Percentiles rank a stretch among this genome's conserved stretches.
These are phyloP conservation scores for Cirrhinus molitorella DNA, from an alignment of 2,797 vertebrate species.

Conservation along the genomic window DNA sequence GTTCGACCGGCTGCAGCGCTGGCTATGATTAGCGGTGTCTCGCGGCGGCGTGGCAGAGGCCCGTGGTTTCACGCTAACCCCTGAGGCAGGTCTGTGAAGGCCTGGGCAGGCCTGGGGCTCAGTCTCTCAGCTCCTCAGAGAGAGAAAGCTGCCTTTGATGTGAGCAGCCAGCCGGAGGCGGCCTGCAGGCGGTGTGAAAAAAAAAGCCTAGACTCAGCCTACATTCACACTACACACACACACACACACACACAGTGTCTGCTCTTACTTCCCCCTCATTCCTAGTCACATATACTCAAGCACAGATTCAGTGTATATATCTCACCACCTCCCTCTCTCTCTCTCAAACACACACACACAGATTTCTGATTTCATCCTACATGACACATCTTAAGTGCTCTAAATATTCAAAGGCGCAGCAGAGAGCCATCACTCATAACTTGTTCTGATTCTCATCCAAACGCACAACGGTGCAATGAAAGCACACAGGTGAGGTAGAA, in stretches of 20 bases:
- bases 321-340: slow-evolving; percentile 35
- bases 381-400: slow-evolving; percentile 52
- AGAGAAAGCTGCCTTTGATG: slow-evolving; percentile 79
- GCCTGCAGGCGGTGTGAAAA: slow-evolving; percentile 67
- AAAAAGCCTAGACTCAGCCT: slow-evolving; percentile 63
- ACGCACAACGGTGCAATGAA: background rate
- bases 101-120: slow-evolving; percentile 72
- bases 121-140: slow-evolving; percentile 78
- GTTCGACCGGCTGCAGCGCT: slow-evolving; percentile 60
- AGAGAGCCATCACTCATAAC: slow-evolving; percentile 24
- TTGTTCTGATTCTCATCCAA: slow-evolving; percentile 42
- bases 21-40: slow-evolving; percentile 68
- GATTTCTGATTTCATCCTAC: slow-evolving; percentile 45
- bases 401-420: slow-evolving; percentile 46
- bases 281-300: slow-evolving; percentile 63
- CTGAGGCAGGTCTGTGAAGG: slow-evolving; percentile 77
- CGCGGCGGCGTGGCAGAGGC: slow-evolving; percentile 69
- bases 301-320: slow-evolving; percentile 64
- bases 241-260: slow-evolving; percentile 11
- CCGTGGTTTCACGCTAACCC: slow-evolving; percentile 61
- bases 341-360: background rate
- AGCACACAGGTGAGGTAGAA: slow-evolving; percentile 5
- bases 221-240: slow-evolving; percentile 32
- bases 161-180: slow-evolving; percentile 76
- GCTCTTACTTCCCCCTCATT: slow-evolving; percentile 44